Evolutionary conservation across 2,888 invertebrate genomes (phyloP).

Genomic region (Steromphala cineraria): DNA sequence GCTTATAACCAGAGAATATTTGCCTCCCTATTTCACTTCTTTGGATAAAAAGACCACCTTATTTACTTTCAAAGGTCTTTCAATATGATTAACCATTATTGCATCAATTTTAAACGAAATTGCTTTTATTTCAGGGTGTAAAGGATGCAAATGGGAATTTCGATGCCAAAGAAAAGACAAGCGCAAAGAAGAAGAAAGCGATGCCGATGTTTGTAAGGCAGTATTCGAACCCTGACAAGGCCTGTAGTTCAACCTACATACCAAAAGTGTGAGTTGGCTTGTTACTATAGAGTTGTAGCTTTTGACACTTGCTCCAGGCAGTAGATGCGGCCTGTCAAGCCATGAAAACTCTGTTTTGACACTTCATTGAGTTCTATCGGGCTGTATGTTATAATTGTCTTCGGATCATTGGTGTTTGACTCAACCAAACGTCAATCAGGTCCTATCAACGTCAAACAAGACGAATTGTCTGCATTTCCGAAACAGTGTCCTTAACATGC

Average conservation of each 20-base stretch:
- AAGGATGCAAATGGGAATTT: conserved; percentile 23
- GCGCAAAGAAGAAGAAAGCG: conserved; percentile 26
- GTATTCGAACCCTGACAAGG: conserved; percentile 38
- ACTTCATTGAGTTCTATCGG: not conserved
- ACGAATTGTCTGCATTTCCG: too few species aligned
- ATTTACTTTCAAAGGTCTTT: too few species aligned
- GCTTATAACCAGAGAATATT: too few species aligned
- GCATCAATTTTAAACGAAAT: too few species aligned
- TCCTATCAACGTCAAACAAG: too few species aligned
- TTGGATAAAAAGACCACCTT: too few species aligned
- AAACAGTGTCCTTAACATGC: too few species aligned
- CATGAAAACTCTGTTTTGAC: not conserved
- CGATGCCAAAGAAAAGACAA: conserved; percentile 21
- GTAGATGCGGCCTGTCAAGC: not conserved
- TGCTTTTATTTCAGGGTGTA: not conserved
- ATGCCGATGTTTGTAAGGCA: conserved; percentile 30
- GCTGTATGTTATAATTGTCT: too few species aligned
- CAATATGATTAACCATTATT: too few species aligned
- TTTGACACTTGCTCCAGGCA: not conserved
- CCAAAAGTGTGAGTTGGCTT: conserved; percentile 41
- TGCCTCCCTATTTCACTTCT: too few species aligned
- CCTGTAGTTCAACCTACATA: conserved; percentile 28
- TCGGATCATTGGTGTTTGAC: too few species aligned
- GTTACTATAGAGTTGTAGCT: not conserved
- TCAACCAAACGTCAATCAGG: too few species aligned